Evolutionary conservation across 2,797 vertebrate species (phyloP), one percentile per base, ranked within the genome.

Genomic region (Platyrinchus mystaceus): DNA sequence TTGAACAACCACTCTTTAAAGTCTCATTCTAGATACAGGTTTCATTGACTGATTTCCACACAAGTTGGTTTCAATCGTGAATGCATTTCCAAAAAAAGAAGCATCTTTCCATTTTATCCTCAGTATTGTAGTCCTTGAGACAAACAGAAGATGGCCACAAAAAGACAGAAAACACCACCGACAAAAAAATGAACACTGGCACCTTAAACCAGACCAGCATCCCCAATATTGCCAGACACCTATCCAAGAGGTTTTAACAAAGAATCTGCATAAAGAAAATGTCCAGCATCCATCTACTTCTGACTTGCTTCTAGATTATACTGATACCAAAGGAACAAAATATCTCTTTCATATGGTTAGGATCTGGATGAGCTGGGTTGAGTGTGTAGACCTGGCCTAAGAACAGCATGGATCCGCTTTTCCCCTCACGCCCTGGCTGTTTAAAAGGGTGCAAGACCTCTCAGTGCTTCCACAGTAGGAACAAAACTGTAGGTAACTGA

Each of bases 291-390:
- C 19, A 15, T 10, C 24, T 43, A 2, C 9, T 34, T 37, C 10
- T 34, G 14, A 26, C 32, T 24, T 41, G 24, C 21, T 68, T 79
- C n/a, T 68, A 30, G 36, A 58, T 53, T 37, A 24, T 18, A 23
- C 13, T 13, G 27, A 50, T 41, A 52, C 9, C 46, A 66, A 46
- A 55, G 22, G 21, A 87, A 41, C 1, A 10, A 39, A 71, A 3
- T 2, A 18, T 30, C 39, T 50, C 43, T 52, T 23, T 12, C 0
- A 0, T 3, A 6, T 0, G 0, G 27, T 21, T 24, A 8, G 37
- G 20, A 46, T 26, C 19, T 20, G 26, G 34, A 15, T 28, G 15
- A 39, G 24, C 20, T 3, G 13, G 53, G 44, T 3, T 60, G 16
- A 27, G 18, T 5, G 14, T 7, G 22, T 15, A 77, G 44, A 49